Percentiles rank a stretch among this genome's conserved stretches.
Conservation (phyloP, 2,888 invertebrate genomes). For the Eueremaeus valkanovi region DNA sequence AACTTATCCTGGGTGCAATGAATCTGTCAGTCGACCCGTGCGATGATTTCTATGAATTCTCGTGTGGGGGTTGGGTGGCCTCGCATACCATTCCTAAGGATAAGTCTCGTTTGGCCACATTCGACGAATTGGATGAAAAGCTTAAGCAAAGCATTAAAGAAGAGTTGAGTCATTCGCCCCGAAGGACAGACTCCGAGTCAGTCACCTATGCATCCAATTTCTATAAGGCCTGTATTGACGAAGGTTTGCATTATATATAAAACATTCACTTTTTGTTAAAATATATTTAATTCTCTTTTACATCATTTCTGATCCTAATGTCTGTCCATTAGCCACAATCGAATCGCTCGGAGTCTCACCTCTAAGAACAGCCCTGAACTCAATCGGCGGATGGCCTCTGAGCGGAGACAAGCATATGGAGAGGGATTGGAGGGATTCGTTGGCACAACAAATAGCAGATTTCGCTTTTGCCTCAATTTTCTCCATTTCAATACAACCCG, state of each 20-base stretch:
- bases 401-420: neutral
- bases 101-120: constrained; percentile 12
- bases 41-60: constrained; percentile 37
- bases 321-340: constrained; percentile 42
- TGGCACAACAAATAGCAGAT: neutral
- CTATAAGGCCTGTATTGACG: constrained; percentile 33
- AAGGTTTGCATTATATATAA: neutral
- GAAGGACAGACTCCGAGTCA: neutral
- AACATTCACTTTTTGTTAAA: neutral
- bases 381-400: constrained; percentile 40
- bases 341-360: constrained; percentile 48
- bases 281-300: too few species aligned
- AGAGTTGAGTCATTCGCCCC: neutral
- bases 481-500: constrained; percentile 23
- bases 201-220: constrained; percentile 15
- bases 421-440: neutral
- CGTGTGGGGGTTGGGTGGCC: constrained; percentile 36
- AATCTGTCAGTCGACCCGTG: constrained; percentile 32
- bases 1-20: constrained; percentile 3
- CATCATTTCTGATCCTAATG: neutral
- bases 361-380: constrained; percentile 12
- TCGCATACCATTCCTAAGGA: constrained; percentile 36
- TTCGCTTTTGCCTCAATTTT: neutral
- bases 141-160: constrained; percentile 7
- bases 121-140: constrained; percentile 36